These are phyloP conservation scores for Scomber colias DNA, from an alignment of 2,113 vertebrate species.

Conservation along the genomic window DNA sequence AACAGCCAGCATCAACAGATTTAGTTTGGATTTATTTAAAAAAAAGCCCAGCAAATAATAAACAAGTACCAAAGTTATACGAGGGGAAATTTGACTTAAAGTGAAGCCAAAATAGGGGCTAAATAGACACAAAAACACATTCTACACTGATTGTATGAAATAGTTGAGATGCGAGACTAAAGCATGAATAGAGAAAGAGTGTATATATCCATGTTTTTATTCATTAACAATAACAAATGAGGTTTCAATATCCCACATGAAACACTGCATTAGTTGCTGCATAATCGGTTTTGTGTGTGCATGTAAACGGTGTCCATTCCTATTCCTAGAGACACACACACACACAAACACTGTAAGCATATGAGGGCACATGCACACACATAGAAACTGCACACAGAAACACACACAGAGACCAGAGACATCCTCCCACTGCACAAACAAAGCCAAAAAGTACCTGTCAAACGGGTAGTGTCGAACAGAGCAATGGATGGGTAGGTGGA, in stretches of 20 bases:
- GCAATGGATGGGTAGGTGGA: constrained; percentile 49
- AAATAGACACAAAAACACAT: too few species aligned
- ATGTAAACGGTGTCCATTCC: constrained; percentile 23
- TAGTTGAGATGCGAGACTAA: too few species aligned
- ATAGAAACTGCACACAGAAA: not conserved
- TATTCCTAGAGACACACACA: not conserved
- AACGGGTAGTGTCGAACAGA: constrained; percentile 48
- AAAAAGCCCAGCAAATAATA: too few species aligned
- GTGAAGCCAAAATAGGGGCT: not conserved
- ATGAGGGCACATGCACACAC: constrained; percentile 12
- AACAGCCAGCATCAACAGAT: too few species aligned
- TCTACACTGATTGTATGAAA: not conserved
- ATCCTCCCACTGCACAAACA: constrained; percentile 47
- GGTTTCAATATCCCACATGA: not conserved
- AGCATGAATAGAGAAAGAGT: too few species aligned
- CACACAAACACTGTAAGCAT: constrained; percentile 12
- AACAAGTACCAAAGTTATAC: too few species aligned
- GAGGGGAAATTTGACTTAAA: too few species aligned
- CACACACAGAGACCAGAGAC: not conserved
- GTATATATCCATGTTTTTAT: not conserved
- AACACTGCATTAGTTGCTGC: constrained; percentile 12
- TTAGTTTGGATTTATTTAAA: too few species aligned
- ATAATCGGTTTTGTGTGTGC: constrained; percentile 47
- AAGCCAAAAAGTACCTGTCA: constrained; percentile 41
- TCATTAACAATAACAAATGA: not conserved